Evolutionary conservation across 2,888 invertebrate species (phyloP).

Genomic region (Nemapogon koenigi): DNA sequence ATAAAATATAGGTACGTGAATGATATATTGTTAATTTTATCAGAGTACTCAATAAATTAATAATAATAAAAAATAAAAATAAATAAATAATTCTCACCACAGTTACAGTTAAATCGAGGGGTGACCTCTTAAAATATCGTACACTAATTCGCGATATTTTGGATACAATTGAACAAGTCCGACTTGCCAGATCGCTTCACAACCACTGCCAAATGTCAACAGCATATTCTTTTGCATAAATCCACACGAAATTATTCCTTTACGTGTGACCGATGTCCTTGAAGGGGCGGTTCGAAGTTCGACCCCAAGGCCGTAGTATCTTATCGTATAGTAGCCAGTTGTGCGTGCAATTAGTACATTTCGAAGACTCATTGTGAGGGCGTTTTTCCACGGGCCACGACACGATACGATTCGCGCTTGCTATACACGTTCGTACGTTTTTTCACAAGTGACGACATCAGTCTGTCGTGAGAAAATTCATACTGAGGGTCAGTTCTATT

Average conservation of each 20-base stretch:
- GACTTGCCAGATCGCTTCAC: constrained; percentile 29
- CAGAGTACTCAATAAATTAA: neutral
- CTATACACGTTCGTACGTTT: no score
- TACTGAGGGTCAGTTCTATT: no score
- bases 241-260: constrained; percentile 36
- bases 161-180: neutral
- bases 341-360: constrained; percentile 42
- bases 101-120: constrained; percentile 41
- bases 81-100: constrained; percentile 31
- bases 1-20: no score
- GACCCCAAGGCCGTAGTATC: constrained; percentile 40
- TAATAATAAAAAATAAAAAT: neutral
- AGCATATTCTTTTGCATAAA: constrained; percentile 22
- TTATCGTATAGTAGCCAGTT: constrained; percentile 25
- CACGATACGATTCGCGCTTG: no score
- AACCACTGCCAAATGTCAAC: constrained; percentile 42
- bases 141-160: constrained; percentile 48
- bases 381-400: no score
- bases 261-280: constrained; percentile 30
- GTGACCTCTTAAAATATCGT: constrained; percentile 41
- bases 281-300: constrained; percentile 24
- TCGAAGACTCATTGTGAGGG: constrained; percentile 25
- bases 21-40: neutral
- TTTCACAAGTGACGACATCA: no score
- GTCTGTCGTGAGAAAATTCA: no score